These are phyloP conservation scores for Alligator sinensis DNA, from an alignment of 2,113 vertebrate species.

Conservation along the genomic window DNA sequence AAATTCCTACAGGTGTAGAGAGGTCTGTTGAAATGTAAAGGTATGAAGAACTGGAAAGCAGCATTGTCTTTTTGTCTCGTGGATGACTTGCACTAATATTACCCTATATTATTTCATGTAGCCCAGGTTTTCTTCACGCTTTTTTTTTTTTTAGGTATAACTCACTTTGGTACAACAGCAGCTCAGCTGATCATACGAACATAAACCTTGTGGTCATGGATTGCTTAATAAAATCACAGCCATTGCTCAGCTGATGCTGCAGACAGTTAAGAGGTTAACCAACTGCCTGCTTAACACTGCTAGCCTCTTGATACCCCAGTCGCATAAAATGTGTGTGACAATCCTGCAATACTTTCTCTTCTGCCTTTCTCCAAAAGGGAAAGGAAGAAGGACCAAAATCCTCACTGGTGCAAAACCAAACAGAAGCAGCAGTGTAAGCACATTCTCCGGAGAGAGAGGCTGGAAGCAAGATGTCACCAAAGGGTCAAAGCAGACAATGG, in stretches of 20 bases:
- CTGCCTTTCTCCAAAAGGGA: neutral
- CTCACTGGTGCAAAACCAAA: neutral
- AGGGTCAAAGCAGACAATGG: neutral
- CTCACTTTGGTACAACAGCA: neutral
- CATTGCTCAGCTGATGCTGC: neutral
- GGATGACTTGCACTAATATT: neutral
- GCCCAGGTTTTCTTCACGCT: neutral
- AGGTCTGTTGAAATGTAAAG: neutral
- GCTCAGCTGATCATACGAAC: neutral
- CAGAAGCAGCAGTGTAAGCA: neutral
- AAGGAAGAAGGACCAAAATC: neutral
- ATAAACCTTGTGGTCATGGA: neutral
- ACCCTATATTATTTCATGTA: neutral
- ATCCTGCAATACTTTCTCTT: neutral
- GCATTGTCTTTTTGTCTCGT: neutral
- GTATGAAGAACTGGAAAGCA: neutral
- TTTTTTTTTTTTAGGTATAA: neutral
- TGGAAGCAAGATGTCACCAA: conserved; percentile 6
- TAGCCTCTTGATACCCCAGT: neutral
- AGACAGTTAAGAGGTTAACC: neutral
- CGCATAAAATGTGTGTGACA: neutral
- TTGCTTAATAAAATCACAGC: neutral
- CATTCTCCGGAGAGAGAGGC: neutral
- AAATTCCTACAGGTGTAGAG: neutral
- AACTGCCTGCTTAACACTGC: fast-evolving